Conservation (phyloP, 53 echinoderm and acorn worm species). For the Antedon mediterranea region DNA sequence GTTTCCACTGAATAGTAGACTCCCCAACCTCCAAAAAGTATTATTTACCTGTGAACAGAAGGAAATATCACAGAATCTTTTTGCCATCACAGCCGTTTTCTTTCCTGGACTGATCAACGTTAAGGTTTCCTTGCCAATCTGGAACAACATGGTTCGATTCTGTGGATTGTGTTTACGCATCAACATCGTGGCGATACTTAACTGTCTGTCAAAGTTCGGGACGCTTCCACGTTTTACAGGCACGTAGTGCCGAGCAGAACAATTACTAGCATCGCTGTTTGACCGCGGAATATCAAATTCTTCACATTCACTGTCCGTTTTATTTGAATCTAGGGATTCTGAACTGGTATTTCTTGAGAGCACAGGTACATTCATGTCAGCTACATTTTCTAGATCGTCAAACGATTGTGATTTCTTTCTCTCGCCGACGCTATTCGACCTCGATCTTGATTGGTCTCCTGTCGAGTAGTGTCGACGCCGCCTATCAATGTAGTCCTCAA, state of each 20-base stretch:
- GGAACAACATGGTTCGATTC: constrained; percentile 89
- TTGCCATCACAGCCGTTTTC: constrained; percentile 73
- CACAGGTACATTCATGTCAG: neutral
- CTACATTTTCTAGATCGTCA: constrained; percentile 8
- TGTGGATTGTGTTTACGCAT: constrained; percentile 25
- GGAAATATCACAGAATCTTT: constrained; percentile 88
- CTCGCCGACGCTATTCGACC: neutral
- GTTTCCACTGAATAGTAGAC: too few species aligned
- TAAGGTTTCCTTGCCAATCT: constrained; percentile 67
- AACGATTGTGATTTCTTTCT: neutral
- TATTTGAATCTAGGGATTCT: constrained; percentile 5
- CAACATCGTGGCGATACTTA: constrained; percentile 24
- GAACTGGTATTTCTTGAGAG: neutral
- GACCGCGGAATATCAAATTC: neutral
- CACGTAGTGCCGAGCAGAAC: neutral
- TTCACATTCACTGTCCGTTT: neutral
- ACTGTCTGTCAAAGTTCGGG: constrained; percentile 19
- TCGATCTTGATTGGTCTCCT: constrained; percentile 33
- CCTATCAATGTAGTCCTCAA: constrained; percentile 13
- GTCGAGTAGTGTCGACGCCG: constrained; percentile 71
- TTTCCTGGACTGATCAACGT: constrained; percentile 86
- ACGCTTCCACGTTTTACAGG: constrained; percentile 10
- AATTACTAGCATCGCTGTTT: constrained; percentile 5
- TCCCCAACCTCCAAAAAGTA: too few species aligned
- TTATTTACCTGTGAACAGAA: constrained; percentile 88